Evolutionary conservation across 2,888 invertebrate genomes (phyloP).

Genomic region (Thelaira solivaga): DNA sequence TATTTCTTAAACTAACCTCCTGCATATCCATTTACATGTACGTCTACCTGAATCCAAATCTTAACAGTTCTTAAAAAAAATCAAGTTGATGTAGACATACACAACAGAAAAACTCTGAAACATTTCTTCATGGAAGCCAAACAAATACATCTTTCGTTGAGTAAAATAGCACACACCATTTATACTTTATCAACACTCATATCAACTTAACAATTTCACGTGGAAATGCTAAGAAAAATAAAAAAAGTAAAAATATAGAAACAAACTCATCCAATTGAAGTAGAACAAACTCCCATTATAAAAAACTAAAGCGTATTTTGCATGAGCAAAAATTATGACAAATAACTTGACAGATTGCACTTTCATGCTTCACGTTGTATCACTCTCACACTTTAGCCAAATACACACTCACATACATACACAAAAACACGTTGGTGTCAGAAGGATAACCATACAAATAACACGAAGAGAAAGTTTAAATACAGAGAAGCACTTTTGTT

Average conservation of each 20-base stretch:
- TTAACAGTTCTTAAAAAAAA: constrained; percentile 26
- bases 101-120: not conserved
- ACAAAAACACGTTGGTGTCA: not conserved
- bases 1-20: not conserved
- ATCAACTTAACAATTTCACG: constrained; percentile 50
- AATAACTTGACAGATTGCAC: constrained; percentile 59
- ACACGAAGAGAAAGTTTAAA: constrained; percentile 13
- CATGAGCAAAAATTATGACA: constrained; percentile 48
- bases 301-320: constrained; percentile 42
- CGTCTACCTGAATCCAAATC: not conserved
- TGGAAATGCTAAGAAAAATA: constrained; percentile 30
- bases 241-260: not conserved
- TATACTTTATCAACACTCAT: constrained; percentile 45
- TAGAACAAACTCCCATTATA: not conserved
- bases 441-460: constrained; percentile 4
- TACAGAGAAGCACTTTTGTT: not conserved
- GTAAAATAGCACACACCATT: constrained; percentile 10
- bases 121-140: not conserved
- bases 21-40: not conserved
- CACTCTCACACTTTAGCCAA: not conserved
- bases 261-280: constrained; percentile 4
- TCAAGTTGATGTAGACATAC: not conserved
- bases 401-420: not conserved
- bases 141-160: constrained; percentile 21
- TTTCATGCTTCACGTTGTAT: constrained; percentile 25